Base-by-base conservation (phyloP, 2,113 vertebrate species). In the Atractosteus spatula region DNA sequence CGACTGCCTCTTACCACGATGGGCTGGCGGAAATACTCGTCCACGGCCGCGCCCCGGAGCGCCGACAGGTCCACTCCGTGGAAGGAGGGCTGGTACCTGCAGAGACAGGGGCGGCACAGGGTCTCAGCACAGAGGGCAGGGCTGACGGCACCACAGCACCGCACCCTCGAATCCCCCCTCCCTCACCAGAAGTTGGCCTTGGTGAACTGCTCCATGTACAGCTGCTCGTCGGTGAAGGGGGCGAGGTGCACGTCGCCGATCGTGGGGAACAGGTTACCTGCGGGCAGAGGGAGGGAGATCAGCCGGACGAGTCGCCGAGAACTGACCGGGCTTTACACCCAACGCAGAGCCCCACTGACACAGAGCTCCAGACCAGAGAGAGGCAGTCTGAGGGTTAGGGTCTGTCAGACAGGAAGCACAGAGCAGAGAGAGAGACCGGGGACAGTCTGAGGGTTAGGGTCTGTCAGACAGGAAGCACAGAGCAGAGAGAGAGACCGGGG, bases 191-290 rank as follows among this genome's bases (percentile, higher is more conserved):
- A 98, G 82, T 98, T 98, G 84, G 96, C 96, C 88, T 98, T 98
- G 71, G 96, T 98, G 86, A 98, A 98, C 85, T 98, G 96, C 84
- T 98, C 96, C 96, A 98, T 98, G 90, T 98, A 98, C 71, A 98
- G 95, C 89, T 98, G 96, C 76, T 98, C 96, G 2, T 98, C 96
- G 65, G 96, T 98, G 86, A 98, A 98, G 12, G 96, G 96, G 0
- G 96, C 96, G 29, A 98, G 87, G 79, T 98, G 96, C 71, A 98
- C 96, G 6, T 98, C 96, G 2, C 96, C 96, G 3, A 98, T 94
- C 1, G 96, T 98, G 8, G 96, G 96, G 81, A 98, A 98, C 95
- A 98, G 96, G 84, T 98, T 98, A 82, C 96, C 96, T 98, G 78
- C 12, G 51, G 41, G 0, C 29, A 12, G 41, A 70, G n/a, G 29